Conservation (phyloP, 1,140 invertebrate genomes). For the Drosophila pallidifrons region DNA sequence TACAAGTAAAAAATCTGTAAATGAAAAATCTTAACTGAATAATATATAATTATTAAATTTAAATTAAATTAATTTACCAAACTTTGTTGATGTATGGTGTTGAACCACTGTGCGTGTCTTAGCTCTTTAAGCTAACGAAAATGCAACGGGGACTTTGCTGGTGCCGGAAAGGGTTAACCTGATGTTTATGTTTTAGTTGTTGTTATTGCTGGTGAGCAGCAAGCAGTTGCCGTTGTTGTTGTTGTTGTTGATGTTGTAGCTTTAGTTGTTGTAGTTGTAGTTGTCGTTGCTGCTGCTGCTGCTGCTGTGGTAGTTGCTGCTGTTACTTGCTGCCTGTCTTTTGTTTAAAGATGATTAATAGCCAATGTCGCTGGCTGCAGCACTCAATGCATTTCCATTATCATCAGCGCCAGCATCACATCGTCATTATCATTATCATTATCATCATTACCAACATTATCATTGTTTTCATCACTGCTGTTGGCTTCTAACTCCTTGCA, state of each 20-base stretch:
- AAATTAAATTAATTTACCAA: not conserved
- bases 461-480: slow-evolving; percentile 34
- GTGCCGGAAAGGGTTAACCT: slow-evolving; percentile 76
- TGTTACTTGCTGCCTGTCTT: slow-evolving; percentile 62
- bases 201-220: slow-evolving; percentile 34
- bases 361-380: slow-evolving; percentile 77
- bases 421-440: slow-evolving; percentile 36
- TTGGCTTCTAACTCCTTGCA: slow-evolving; percentile 30
- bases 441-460: slow-evolving; percentile 20
- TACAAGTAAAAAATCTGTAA: no score
- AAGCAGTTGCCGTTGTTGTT: slow-evolving; percentile 50
- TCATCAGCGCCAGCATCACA: slow-evolving; percentile 50
- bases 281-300: slow-evolving; percentile 47
- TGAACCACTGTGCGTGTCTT: slow-evolving; percentile 45
- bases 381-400: slow-evolving; percentile 76
- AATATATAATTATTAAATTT: not conserved
- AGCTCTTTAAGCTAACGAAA: slow-evolving; percentile 63
- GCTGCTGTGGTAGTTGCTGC: slow-evolving; percentile 49
- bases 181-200: slow-evolving; percentile 80
- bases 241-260: slow-evolving; percentile 24
- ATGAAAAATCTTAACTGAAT: not conserved
- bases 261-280: slow-evolving; percentile 29
- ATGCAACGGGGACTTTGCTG: slow-evolving; percentile 44
- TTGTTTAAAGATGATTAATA: slow-evolving; percentile 84
- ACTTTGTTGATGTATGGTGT: not conserved